Evolutionary conservation across 2,797 vertebrate species (phyloP).

Genomic region (Salmo trutta): DNA sequence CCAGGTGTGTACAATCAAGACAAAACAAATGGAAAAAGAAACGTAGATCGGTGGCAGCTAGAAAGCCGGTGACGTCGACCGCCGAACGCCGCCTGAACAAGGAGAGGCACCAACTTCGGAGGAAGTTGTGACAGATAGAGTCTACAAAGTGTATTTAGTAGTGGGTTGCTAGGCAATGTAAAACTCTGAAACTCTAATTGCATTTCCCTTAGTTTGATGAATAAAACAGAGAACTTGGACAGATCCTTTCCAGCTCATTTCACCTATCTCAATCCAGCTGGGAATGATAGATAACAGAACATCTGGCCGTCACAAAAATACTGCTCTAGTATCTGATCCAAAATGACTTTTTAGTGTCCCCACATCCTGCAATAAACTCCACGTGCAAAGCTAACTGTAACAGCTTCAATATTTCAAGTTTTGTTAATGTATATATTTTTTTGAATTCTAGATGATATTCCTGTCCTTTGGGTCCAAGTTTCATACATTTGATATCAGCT

Average conservation of each 20-base stretch:
- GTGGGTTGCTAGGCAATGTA: constrained; percentile 65
- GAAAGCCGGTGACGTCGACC: too few species aligned
- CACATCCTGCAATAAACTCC: constrained; percentile 64
- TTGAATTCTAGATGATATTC: constrained; percentile 42
- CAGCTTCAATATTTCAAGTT: constrained; percentile 51
- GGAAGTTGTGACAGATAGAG: too few species aligned
- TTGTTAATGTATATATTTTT: constrained; percentile 14
- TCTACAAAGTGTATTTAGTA: constrained; percentile 61
- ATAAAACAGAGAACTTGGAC: constrained; percentile 73
- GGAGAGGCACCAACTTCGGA: too few species aligned
- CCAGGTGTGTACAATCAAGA: too few species aligned
- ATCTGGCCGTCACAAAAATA: constrained; percentile 76
- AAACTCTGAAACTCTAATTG: constrained; percentile 72
- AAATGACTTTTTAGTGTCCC: constrained; percentile 64
- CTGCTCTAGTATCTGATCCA: constrained; percentile 65
- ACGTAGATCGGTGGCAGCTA: too few species aligned
- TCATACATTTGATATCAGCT: constrained; percentile 28
- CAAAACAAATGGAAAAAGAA: too few species aligned
- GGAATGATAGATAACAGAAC: constrained; percentile 76
- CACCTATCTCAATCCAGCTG: constrained; percentile 71
- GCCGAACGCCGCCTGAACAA: too few species aligned
- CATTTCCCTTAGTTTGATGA: constrained; percentile 72
- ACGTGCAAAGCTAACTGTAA: constrained; percentile 60
- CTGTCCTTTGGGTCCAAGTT: constrained; percentile 45
- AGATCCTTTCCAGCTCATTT: constrained; percentile 74